These are phyloP conservation scores for Neosilurus mollespiculum DNA, from an alignment of 2,797 vertebrate genomes.

Conservation along the genomic window DNA sequence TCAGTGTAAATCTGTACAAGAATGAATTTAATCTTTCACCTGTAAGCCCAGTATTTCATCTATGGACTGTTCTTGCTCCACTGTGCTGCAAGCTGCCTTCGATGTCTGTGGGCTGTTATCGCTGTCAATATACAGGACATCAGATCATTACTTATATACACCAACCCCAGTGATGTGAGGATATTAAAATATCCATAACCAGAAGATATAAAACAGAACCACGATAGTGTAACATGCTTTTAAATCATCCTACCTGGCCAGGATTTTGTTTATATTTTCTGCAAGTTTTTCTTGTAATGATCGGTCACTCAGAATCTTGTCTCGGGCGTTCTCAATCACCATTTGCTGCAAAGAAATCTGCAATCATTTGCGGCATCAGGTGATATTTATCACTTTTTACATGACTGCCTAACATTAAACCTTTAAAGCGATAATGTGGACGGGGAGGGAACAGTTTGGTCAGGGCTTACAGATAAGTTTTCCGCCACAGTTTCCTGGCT, in stretches of 20 bases:
- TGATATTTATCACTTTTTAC: background rate
- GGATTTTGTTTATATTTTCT: constrained; percentile 98
- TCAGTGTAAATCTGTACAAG: background rate
- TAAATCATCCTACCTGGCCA: constrained; percentile 79
- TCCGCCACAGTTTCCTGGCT: constrained; percentile 78
- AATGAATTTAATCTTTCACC: constrained; percentile 66
- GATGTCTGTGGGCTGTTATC: constrained; percentile 79
- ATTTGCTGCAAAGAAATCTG: constrained; percentile 83
- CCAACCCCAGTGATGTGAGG: background rate
- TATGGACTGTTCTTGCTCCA: constrained; percentile 89
- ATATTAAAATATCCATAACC: background rate
- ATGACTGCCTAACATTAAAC: background rate
- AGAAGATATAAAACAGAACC: background rate
- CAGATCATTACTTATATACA: background rate
- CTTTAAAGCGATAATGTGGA: background rate
- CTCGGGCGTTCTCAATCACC: constrained; percentile 96
- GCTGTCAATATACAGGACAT: constrained; percentile 61
- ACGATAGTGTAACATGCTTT: background rate
- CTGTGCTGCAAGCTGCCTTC: constrained; percentile 75
- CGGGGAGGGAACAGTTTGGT: background rate
- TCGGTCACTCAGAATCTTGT: constrained; percentile 93
- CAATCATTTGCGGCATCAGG: too few species aligned
- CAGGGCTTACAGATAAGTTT: constrained; percentile 81
- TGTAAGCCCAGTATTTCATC: constrained; percentile 96
- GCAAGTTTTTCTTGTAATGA: constrained; percentile 96